A percentile compares a stretch with the other conserved stretches of the same genome.
phyloP scores from a whole-genome alignment of 2,113 vertebrate genomes.

The Cephalopholis sonnerati region DNA sequence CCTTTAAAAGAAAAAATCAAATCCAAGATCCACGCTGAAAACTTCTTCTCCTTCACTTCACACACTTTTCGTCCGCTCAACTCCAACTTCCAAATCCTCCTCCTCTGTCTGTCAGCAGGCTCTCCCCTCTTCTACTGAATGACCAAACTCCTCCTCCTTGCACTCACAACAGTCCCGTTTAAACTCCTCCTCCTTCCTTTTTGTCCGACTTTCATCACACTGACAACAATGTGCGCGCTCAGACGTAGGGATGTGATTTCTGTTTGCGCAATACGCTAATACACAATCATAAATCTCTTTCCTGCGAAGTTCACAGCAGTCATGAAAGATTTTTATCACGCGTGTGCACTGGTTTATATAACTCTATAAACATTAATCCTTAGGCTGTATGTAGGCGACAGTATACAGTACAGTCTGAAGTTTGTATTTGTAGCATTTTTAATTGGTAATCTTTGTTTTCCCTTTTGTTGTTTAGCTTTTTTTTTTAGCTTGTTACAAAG shows the following conservation, averaged over 20 bases:
- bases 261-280: conserved; percentile 45
- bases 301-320: background rate
- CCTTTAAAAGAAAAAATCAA: background rate
- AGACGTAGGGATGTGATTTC: conserved; percentile 32
- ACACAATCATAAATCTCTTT: background rate
- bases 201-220: conserved; percentile 38
- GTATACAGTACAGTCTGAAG: background rate
- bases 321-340: background rate
- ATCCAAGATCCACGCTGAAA: background rate
- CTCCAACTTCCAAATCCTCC: conserved; percentile 43
- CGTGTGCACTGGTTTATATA: background rate
- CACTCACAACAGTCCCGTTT: conserved; percentile 54
- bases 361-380: background rate
- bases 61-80: conserved; percentile 26
- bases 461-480: too few relatives aligned
- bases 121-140: conserved; percentile 70
- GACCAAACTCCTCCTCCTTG: conserved; percentile 70
- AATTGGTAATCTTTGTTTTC: background rate
- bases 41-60: background rate
- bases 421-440: background rate
- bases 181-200: conserved; percentile 41
- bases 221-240: conserved; percentile 49
- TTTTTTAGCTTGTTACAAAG: too few relatives aligned
- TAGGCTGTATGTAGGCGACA: background rate
- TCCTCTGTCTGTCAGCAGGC: conserved; percentile 58